These are phyloP conservation scores for Salarias fasciatus DNA, from an alignment of 2,797 vertebrate species.

Conservation along the genomic window DNA sequence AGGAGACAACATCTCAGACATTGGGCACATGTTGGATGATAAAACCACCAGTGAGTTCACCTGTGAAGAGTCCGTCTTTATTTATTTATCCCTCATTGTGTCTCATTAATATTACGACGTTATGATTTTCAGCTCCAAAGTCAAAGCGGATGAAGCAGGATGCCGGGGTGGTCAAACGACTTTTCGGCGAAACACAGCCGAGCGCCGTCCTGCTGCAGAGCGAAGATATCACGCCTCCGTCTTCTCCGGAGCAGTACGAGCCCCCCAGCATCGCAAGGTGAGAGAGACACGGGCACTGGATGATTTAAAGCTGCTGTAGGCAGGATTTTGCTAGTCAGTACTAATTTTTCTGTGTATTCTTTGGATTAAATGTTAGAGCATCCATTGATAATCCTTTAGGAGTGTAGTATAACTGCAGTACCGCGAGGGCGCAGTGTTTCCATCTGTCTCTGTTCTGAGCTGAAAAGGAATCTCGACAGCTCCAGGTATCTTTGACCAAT, in stretches of 20 bases:
- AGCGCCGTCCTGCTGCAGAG: constrained; percentile 38
- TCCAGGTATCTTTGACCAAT: too few relatives aligned
- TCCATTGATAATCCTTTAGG: too few relatives aligned
- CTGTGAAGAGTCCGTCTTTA: accelerated
- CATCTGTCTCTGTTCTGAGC: too few relatives aligned
- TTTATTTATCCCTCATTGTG: background rate
- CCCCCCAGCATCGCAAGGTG: constrained; percentile 71
- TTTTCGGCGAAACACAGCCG: constrained; percentile 75
- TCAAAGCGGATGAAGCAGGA: constrained; percentile 79
- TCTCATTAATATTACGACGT: background rate
- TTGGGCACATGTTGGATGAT: constrained; percentile 53
- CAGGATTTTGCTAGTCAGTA: too few relatives aligned
- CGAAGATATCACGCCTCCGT: constrained; percentile 79
- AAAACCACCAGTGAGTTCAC: constrained; percentile 72
- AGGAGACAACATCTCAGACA: constrained; percentile 49
- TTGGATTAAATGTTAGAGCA: too few relatives aligned
- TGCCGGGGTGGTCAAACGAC: constrained; percentile 85
- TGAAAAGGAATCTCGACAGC: too few relatives aligned
- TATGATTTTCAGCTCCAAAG: constrained; percentile 78
- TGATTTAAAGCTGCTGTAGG: too few relatives aligned
- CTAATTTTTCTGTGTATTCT: too few relatives aligned
- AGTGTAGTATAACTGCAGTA: too few relatives aligned
- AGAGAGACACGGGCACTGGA: background rate
- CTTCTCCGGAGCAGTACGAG: constrained; percentile 74
- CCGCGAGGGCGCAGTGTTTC: too few relatives aligned